Percentiles rank a stretch among this genome's conserved stretches.
Conservation (phyloP, 2,888 invertebrate genomes). For the Lymantria dispar region DNA sequence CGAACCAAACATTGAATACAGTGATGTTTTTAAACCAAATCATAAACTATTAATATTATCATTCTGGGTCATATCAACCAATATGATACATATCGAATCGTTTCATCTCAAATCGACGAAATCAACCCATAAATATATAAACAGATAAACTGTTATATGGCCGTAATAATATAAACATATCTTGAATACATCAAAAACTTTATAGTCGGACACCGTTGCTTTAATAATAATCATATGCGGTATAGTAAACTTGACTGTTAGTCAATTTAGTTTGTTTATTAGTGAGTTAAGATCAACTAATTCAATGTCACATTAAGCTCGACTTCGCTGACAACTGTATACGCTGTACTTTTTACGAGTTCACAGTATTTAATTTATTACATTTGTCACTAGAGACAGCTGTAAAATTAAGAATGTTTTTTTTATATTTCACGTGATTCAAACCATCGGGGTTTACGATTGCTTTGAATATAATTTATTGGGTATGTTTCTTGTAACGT, state of each 20-base stretch:
- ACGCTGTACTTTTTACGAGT: slow-evolving; percentile 68
- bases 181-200: slow-evolving; percentile 12
- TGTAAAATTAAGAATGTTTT: slow-evolving; percentile 58
- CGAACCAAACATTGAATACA: not conserved
- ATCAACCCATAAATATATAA: slow-evolving; percentile 14
- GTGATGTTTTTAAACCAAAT: slow-evolving; percentile 19
- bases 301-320: slow-evolving; percentile 63
- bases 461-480: slow-evolving; percentile 49
- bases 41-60: slow-evolving; percentile 14
- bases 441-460: slow-evolving; percentile 47
- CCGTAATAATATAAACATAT: slow-evolving; percentile 11
- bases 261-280: slow-evolving; percentile 59
- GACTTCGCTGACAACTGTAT: slow-evolving; percentile 60
- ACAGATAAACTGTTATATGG: slow-evolving; percentile 5
- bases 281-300: slow-evolving; percentile 60
- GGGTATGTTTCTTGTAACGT: slow-evolving; percentile 33
- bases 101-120: slow-evolving; percentile 12
- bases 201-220: slow-evolving; percentile 10
- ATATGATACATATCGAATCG: slow-evolving; percentile 1
- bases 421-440: slow-evolving; percentile 45
- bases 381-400: slow-evolving; percentile 58
- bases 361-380: slow-evolving; percentile 64
- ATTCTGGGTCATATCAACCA: slow-evolving; percentile 2
- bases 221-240: slow-evolving; percentile 33
- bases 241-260: slow-evolving; percentile 36